These are phyloP conservation scores for Oncorhynchus clarkii DNA, from an alignment of 2,113 vertebrate genomes.

Conservation along the genomic window DNA sequence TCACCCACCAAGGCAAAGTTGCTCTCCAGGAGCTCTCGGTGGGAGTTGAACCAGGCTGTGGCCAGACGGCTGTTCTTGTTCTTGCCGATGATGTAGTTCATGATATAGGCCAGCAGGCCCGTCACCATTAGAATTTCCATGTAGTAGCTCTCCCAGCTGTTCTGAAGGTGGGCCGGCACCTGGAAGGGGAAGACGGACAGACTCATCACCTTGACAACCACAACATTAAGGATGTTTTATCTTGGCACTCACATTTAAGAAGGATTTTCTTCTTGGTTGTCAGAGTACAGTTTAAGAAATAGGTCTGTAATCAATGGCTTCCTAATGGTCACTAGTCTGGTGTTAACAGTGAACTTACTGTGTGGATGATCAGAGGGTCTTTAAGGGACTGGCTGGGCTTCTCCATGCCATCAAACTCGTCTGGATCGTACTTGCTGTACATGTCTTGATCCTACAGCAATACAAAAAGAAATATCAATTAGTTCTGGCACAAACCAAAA, in stretches of 20 bases:
- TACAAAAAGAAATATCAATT: conserved; percentile 19
- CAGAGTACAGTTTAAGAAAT: background rate
- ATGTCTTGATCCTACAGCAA: conserved; percentile 84
- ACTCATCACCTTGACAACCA: conserved; percentile 1
- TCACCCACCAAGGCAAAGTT: conserved; percentile 99
- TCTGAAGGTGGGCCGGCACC: conserved; percentile 97
- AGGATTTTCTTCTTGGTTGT: background rate
- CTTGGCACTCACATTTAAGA: background rate
- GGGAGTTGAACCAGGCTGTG: conserved; percentile 94
- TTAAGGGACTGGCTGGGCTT: conserved; percentile 74
- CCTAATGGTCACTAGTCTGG: background rate
- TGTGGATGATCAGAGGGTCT: conserved; percentile 92
- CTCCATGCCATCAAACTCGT: conserved; percentile 94
- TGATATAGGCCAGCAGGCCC: conserved; percentile 94
- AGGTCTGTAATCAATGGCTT: background rate
- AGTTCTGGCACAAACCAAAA: background rate
- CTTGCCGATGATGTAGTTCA: conserved; percentile 99
- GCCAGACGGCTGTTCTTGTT: conserved; percentile 97
- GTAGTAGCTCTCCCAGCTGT: conserved; percentile 99
- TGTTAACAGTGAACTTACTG: conserved; percentile 71
- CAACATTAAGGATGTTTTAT: background rate
- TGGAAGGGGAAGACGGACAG: conserved; percentile 39
- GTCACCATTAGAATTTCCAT: conserved; percentile 99
- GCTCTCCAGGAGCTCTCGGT: conserved; percentile 92
- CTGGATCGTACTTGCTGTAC: conserved; percentile 90